Base-by-base conservation (phyloP, 1,140 invertebrate genomes). In the Globodera rostochiensis region DNA sequence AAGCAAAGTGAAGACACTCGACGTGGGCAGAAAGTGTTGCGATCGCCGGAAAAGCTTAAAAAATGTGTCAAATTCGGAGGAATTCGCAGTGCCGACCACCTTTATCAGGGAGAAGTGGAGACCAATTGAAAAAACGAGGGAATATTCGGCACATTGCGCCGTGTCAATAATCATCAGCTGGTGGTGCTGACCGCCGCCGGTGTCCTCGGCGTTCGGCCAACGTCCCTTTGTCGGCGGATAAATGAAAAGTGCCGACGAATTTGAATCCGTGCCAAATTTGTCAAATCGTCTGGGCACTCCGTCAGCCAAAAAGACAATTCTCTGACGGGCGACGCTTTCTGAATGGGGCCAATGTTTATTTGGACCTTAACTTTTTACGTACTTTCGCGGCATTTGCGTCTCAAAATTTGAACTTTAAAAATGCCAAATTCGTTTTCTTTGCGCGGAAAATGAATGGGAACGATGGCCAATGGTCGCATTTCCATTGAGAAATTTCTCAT, bases 141-240 rank as follows among this genome's bases (percentile, higher is more conserved):
- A 75, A 75, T 21, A 75, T 53, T 53, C 49, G 57, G 57, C 11
- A n/a, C 74, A 75, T 75, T 75, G 46, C 25, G 57, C 66, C 5
- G 74, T 57, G 46, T 75, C 47, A 50, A 75, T 75, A 15, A 57
- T 45, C n/a, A 75, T 64, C 57, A 75, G 49, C n/a, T 75, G 49
- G 46, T 64, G 53, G n/a, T 75, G 13, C 7, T n/a, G 50, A 6
- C 46, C 45, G 36, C 21, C n/a, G 53, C 53, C 7, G 36, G 36
- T 3, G 36, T 36, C 36, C 36, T 36, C 36, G 3, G 3, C 1
- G 36, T 36, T 36, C 15, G 7, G 50, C 11, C 19, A 0, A 2
- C 19, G 57, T 15, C 19, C 47, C 36, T 75, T 57, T 49, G n/a
- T n/a, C 25, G 5, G n/a, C 3, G 36, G 66, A 57, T 64, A n/a